Base-by-base conservation (phyloP, 2,113 vertebrate species). In the Hiodon alosoides region DNA sequence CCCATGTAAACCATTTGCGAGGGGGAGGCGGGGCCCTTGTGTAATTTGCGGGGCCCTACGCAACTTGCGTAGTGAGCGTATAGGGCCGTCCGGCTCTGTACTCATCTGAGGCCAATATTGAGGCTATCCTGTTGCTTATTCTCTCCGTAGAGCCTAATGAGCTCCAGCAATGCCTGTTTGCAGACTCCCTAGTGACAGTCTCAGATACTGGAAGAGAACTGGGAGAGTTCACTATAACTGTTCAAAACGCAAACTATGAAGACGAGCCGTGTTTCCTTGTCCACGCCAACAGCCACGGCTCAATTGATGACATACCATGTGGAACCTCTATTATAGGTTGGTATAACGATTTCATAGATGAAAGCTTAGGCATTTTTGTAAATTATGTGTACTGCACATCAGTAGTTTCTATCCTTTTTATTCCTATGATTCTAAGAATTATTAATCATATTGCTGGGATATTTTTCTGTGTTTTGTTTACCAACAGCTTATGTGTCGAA, bases 281-380 rank as follows among this genome's bases (percentile, higher is more conserved):
- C 50, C 92, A 90, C 0, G 92, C 93, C 3, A 88, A 73, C 51
- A 94, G 89, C 84, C 81, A 78, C 0, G 78, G 93, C 52, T 69
- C 79, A 65, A 72, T 87, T 51, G 91, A 91, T 0, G 85, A 88
- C 0, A 79, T 79, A 2, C 89, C 89, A 1, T 89, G 87, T 70
- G 93, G 92, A 74, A 94, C 89, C 57, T 88, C 88, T 5, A 85
- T 98, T 78, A 87, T 79, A 79, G 93, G 95, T 97, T 81, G 76
- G 79, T 73, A 55, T 17, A 52, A 59, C 14, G 14, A 2, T 2
- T 47, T 16, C 5, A 47, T n/a, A n/a, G 69, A 52, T n/a, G 51
- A 52, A 47, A 1, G 31, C 7, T 52, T 6, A 60, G 31, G 13
- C 10, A 61, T 7, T 4, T 50, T 14, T 66, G 3, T 4, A 4